Percentiles rank a stretch among this genome's conserved stretches.
Evolutionary conservation across 2,888 invertebrate genomes (phyloP).

Genomic region (Kuschelorhynchus macadamiae): DNA sequence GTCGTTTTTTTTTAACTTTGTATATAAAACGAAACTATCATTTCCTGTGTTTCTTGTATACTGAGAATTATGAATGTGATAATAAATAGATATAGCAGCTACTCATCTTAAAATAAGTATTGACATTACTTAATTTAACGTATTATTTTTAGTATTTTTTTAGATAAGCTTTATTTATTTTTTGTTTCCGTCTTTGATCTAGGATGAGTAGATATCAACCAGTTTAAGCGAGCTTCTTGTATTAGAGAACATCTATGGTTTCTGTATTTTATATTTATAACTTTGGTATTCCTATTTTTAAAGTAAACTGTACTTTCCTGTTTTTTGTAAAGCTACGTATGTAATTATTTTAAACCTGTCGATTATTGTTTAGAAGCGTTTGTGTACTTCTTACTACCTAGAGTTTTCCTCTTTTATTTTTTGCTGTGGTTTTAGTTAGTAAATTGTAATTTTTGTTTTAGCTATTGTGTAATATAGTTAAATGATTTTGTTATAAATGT

Average conservation of each 20-base stretch:
- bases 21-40: too few relatives aligned
- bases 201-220: constrained; percentile 52
- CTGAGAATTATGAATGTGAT: constrained; percentile 27
- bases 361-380: constrained; percentile 27
- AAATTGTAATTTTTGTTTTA: constrained; percentile 31
- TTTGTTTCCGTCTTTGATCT: constrained; percentile 51
- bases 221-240: too few relatives aligned
- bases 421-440: constrained; percentile 48
- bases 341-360: background rate
- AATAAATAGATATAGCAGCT: constrained; percentile 22
- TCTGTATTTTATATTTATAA: too few relatives aligned
- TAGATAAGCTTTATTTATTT: constrained; percentile 37
- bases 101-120: constrained; percentile 27
- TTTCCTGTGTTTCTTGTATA: too few relatives aligned
- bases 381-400: too few relatives aligned
- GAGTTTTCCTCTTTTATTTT: constrained; percentile 8
- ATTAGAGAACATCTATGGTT: too few relatives aligned
- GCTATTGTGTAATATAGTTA: constrained; percentile 34
- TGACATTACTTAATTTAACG: constrained; percentile 18
- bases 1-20: too few relatives aligned
- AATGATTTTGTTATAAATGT: constrained; percentile 30
- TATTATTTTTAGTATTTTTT: background rate
- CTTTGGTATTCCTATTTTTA: too few relatives aligned
- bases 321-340: background rate
- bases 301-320: background rate